A percentile compares a stretch with the other conserved stretches of the same genome.
phyloP scores from a whole-genome alignment of 2,797 vertebrate genomes.

The Brachyalestes nurse region DNA sequence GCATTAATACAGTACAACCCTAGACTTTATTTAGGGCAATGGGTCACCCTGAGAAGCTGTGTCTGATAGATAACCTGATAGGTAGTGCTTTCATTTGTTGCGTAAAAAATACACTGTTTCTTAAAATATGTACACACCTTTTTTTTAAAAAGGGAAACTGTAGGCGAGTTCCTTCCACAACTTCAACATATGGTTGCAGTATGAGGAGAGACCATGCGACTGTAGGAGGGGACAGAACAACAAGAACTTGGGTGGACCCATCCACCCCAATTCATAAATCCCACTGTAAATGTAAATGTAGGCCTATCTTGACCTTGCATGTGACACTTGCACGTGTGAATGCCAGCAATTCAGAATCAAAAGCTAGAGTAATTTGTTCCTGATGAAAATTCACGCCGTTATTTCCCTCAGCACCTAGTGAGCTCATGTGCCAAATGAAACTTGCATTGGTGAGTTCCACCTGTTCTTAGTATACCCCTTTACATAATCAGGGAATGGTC shows the following conservation, averaged over 20 bases:
- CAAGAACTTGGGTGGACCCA: background rate
- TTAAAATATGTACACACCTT: too few species aligned
- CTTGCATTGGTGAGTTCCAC: constrained; percentile 34
- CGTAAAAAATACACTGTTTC: too few species aligned
- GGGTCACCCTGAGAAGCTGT: too few species aligned
- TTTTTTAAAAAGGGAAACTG: too few species aligned
- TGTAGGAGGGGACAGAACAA: background rate
- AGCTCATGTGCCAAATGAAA: background rate
- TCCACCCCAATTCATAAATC: background rate
- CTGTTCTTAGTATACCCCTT: constrained; percentile 54
- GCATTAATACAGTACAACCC: too few species aligned
- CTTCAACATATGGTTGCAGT: background rate
- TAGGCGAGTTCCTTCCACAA: too few species aligned
- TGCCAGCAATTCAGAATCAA: background rate
- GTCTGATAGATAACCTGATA: too few species aligned
- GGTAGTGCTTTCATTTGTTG: too few species aligned
- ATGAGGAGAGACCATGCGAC: background rate
- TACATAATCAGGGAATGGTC: constrained; percentile 20
- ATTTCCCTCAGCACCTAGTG: background rate
- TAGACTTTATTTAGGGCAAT: too few species aligned
- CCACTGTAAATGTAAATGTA: background rate
- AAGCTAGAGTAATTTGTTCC: background rate
- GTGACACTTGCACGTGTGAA: background rate
- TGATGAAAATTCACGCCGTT: background rate
- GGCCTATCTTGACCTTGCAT: background rate